Conservation (phyloP, 2,797 vertebrate species). For the Triplophysa yarkandensis region DNA sequence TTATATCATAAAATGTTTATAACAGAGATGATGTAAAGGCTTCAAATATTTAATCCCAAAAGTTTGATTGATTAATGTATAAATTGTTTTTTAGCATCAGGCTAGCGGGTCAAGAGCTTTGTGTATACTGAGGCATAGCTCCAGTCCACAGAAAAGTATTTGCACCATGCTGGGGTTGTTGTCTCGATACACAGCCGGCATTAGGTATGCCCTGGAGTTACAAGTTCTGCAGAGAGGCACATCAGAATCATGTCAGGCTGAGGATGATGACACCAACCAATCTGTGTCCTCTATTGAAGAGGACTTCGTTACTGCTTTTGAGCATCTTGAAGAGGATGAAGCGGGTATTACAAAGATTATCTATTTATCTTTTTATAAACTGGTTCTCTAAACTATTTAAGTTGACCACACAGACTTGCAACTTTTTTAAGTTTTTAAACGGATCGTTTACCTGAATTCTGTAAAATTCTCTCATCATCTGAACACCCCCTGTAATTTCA, state of each 20-base stretch:
- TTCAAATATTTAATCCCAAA: background rate
- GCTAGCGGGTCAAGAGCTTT: slow-evolving; percentile 80
- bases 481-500: too few species aligned
- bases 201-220: slow-evolving; percentile 85
- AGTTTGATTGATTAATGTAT: background rate
- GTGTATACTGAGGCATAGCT: slow-evolving; percentile 86
- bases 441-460: too few species aligned
- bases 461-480: too few species aligned
- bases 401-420: background rate
- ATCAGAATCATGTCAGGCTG: slow-evolving; percentile 74
- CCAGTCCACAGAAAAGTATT: slow-evolving; percentile 75
- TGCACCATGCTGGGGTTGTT: slow-evolving; percentile 82
- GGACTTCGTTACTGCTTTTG: slow-evolving; percentile 97
- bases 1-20: background rate
- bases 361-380: too few species aligned
- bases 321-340: slow-evolving; percentile 94
- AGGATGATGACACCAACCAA: slow-evolving; percentile 96
- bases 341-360: slow-evolving; percentile 56
- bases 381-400: background rate
- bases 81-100: slow-evolving; percentile 58
- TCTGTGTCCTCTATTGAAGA: slow-evolving; percentile 98
- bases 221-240: slow-evolving; percentile 73
- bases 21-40: background rate
- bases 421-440: too few species aligned
- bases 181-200: slow-evolving; percentile 85